A percentile compares a stretch with the other conserved stretches of the same genome.
These are phyloP conservation scores for Shargacucullia verbasci DNA, from an alignment of 2,888 invertebrate genomes.

Conservation along the genomic window DNA sequence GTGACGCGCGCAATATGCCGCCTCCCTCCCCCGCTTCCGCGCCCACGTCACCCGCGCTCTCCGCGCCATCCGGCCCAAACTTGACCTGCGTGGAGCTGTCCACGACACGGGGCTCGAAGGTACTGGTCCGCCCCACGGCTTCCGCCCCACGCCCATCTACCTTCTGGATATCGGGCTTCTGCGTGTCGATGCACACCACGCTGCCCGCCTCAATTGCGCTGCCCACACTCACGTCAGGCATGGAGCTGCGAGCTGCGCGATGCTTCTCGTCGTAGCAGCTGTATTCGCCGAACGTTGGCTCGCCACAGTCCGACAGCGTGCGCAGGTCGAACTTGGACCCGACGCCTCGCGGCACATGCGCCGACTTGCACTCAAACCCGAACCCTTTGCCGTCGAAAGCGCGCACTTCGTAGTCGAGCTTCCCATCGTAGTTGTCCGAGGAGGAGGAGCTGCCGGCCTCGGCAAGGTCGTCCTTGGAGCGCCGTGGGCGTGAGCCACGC, in stretches of 20 bases:
- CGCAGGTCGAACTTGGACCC: conserved; percentile 85
- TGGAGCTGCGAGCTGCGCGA: conserved; percentile 88
- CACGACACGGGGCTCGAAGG: conserved; percentile 85
- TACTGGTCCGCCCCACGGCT: conserved; percentile 81
- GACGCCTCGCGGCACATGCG: conserved; percentile 84
- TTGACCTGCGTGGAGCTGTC: conserved; percentile 88
- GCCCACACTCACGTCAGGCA: conserved; percentile 90
- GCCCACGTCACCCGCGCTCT: conserved; percentile 80
- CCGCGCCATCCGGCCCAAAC: conserved; percentile 81
- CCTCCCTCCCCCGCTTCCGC: conserved; percentile 77
- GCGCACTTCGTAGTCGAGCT: conserved; percentile 86
- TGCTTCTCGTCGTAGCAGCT: conserved; percentile 91
- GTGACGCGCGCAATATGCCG: conserved; percentile 85
- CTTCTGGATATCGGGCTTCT: conserved; percentile 86
- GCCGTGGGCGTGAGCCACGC: conserved; percentile 92
- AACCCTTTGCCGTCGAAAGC: conserved; percentile 88
- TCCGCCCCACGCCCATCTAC: conserved; percentile 78
- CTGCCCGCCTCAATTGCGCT: conserved; percentile 90
- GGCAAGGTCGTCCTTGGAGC: conserved; percentile 93
- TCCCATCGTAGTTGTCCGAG: conserved; percentile 90
- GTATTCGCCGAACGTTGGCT: conserved; percentile 90
- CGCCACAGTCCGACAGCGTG: conserved; percentile 87
- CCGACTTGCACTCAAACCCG: conserved; percentile 89
- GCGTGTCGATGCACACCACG: conserved; percentile 87
- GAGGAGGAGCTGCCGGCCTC: conserved; percentile 92